Conservation (phyloP, 2,113 vertebrate species). For the Grammomys surdaster region DNA sequence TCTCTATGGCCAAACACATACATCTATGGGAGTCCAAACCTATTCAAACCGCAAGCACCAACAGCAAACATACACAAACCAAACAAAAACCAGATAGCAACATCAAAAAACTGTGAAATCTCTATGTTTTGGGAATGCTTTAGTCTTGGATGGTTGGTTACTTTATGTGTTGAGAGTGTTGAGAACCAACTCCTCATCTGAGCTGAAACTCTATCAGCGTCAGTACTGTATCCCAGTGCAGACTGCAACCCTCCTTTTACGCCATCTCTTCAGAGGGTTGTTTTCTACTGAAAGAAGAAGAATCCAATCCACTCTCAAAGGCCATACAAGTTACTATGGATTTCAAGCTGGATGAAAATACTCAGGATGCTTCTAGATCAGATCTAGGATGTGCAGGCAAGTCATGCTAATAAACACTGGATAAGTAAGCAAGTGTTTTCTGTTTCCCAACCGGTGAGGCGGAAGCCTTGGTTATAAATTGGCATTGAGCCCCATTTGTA, state of each 20-base stretch:
- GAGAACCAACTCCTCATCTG: not conserved
- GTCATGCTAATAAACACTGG: not conserved
- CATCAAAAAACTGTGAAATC: not conserved
- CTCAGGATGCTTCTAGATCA: not conserved
- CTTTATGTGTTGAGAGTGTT: not conserved
- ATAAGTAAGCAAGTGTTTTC: not conserved
- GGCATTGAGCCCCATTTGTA: not conserved
- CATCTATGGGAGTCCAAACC: no score
- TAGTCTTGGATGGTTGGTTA: not conserved
- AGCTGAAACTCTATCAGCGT: not conserved
- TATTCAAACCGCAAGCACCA: not conserved
- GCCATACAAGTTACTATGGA: not conserved
- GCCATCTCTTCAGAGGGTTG: not conserved
- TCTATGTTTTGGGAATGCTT: not conserved
- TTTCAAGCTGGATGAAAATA: not conserved
- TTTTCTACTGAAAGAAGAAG: slow-evolving; percentile 46
- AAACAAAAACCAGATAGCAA: not conserved
- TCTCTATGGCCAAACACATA: no score
- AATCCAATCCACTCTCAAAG: not conserved
- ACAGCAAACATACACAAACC: not conserved
- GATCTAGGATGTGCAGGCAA: not conserved
- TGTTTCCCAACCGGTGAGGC: not conserved
- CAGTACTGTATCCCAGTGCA: not conserved
- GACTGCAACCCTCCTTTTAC: not conserved
- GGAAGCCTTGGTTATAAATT: not conserved